Percentiles rank a stretch among this genome's conserved stretches.
These are phyloP conservation scores for Tetramorium alpestre DNA, from an alignment of 1,140 invertebrate species.

Conservation along the genomic window DNA sequence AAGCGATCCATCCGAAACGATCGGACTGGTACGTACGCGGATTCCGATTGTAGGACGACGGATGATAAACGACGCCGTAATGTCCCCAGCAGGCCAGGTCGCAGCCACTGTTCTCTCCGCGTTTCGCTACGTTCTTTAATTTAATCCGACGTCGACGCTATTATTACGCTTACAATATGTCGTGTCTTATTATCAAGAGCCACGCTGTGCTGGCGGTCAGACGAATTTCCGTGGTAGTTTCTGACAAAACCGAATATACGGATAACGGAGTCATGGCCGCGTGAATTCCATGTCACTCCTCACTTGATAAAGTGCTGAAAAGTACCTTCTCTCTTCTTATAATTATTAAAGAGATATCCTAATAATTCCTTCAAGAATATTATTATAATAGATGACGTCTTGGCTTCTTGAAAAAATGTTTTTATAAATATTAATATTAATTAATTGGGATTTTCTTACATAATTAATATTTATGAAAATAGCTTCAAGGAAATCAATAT, in stretches of 20 bases:
- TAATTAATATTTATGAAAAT: conserved; percentile 16
- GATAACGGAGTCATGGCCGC: background rate
- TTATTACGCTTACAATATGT: conserved; percentile 57
- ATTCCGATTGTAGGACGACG: background rate
- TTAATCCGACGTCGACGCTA: conserved; percentile 47
- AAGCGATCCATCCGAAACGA: conserved; percentile 53
- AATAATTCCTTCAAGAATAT: background rate
- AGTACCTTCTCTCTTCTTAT: background rate
- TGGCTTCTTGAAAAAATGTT: background rate
- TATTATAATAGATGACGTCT: background rate
- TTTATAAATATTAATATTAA: conserved; percentile 5
- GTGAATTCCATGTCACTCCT: background rate
- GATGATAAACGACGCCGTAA: conserved; percentile 66
- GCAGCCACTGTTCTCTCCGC: conserved; percentile 1
- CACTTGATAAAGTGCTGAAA: background rate
- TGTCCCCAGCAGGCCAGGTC: conserved; percentile 40
- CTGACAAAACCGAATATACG: conserved; percentile 1
- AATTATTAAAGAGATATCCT: background rate
- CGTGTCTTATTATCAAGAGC: conserved; percentile 40
- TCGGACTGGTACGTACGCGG: conserved; percentile 37
- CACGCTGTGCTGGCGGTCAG: background rate
- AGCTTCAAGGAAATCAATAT: background rate
- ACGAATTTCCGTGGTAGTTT: conserved; percentile 33
- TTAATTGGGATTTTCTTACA: background rate
- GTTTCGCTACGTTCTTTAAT: conserved; percentile 40